Base-by-base conservation (phyloP, 2,888 invertebrate genomes). In the Rhamnusium bicolor region DNA sequence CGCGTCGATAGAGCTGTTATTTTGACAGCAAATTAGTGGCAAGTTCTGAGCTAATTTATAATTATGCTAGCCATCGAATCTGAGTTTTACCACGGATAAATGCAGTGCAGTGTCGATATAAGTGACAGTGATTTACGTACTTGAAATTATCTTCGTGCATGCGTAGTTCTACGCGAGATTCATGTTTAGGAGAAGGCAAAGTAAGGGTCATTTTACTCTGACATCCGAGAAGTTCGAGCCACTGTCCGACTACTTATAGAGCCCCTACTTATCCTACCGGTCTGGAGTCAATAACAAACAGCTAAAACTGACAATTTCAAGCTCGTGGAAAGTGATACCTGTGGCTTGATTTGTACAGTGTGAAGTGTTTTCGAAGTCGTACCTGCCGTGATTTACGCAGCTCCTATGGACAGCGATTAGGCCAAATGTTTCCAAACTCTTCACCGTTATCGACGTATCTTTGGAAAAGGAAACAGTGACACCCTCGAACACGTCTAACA, bases 21-120 rank as follows among this genome's bases (percentile, higher is more conserved):
- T 84, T 85, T 85, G 85, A 86, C 86, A 85, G 86, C 86, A 87
- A 87, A 87, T 87, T 87, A 86, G 87, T 85, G 87, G 84, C 85
- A 82, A 83, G 83, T 84, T 83, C 81, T 81, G 81, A 80, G 83
- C 84, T 86, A 86, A 87, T 87, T 87, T 87, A 87, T 87, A 86
- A 86, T 87, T 86, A 86, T 84, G 83, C 82, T 84, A 81, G 84
- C 85, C 84, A 85, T 85, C 85, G 84, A 82, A 84, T 84, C 81
- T 84, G 81, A 85, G 84, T 84, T 85, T 84, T 83, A 85, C 85
- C 84, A 84, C 81, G 85, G 85, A 86, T 86, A 87, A 86, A 83
- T 82, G 84, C 83, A 81, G 82, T 84, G 82, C 83, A 81, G 81
- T 83, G 85, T 85, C 85, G 84, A 85, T 86, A 85, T 81, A 75